These are phyloP conservation scores for Chaenogobius annularis DNA, from an alignment of 2,113 vertebrate genomes.

Conservation along the genomic window DNA sequence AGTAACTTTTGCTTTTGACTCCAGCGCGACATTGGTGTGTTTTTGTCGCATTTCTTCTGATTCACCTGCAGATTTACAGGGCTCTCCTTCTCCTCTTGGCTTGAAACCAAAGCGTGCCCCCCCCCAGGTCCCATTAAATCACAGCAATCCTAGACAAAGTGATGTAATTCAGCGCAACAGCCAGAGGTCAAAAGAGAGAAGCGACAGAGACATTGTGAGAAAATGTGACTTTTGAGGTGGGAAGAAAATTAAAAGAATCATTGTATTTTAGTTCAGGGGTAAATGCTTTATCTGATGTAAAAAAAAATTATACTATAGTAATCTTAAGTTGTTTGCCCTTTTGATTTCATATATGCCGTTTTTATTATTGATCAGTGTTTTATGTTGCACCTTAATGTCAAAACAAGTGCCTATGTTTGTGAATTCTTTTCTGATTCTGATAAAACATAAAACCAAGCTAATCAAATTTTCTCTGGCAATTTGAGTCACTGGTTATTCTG, in stretches of 20 bases:
- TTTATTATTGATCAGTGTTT: too few species aligned
- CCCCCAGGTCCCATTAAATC: slow-evolving; percentile 12
- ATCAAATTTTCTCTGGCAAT: too few species aligned
- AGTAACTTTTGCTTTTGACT: slow-evolving; percentile 2
- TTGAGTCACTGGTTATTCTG: not conserved
- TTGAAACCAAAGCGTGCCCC: not conserved
- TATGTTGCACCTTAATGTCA: too few species aligned
- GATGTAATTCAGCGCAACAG: slow-evolving; percentile 9
- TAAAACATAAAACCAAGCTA: too few species aligned
- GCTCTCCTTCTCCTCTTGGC: slow-evolving; percentile 3
- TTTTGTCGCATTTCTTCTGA: not conserved
- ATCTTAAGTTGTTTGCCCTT: too few species aligned
- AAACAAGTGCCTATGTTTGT: too few species aligned
- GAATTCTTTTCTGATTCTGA: too few species aligned
- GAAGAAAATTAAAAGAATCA: not conserved
- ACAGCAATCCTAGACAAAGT: slow-evolving; percentile 6
- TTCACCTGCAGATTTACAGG: slow-evolving; percentile 13
- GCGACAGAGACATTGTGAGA: not conserved
- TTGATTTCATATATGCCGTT: too few species aligned
- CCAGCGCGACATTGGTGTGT: not conserved
- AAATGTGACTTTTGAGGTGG: not conserved
- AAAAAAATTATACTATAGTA: too few species aligned
- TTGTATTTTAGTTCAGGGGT: not conserved
- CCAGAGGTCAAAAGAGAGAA: slow-evolving; percentile 1
- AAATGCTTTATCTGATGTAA: not conserved